Percentiles rank a stretch among this genome's conserved stretches.
Evolutionary conservation across 2,797 vertebrate genomes (phyloP).

Genomic region (Semaprochilodus insignis): DNA sequence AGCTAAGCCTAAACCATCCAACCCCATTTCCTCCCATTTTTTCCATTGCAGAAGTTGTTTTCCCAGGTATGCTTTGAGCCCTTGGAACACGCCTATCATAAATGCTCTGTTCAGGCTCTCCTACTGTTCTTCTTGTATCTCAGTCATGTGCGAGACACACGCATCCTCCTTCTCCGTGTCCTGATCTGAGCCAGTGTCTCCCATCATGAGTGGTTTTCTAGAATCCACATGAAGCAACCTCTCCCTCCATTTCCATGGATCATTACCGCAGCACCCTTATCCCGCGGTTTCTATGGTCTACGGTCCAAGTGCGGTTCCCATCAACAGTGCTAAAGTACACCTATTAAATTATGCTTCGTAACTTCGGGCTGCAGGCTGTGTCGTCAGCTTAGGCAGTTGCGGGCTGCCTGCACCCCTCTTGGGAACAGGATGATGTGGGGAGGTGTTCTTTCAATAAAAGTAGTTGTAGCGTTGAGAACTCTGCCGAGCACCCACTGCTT

Average conservation of each 20-base stretch:
- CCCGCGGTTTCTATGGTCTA: background rate
- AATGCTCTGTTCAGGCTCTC: background rate
- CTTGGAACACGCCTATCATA: background rate
- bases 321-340: background rate
- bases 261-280: background rate
- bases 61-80: constrained; percentile 4
- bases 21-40: background rate
- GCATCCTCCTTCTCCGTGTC: background rate
- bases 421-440: background rate
- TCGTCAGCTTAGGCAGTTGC: background rate
- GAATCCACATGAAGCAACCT: background rate
- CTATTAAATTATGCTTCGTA: constrained; percentile 16
- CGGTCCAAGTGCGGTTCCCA: background rate
- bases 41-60: background rate
- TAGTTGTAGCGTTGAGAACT: background rate
- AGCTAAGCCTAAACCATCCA: background rate
- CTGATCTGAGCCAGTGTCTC: background rate
- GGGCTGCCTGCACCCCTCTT: background rate
- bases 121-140: background rate
- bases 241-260: background rate
- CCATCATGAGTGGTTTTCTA: background rate
- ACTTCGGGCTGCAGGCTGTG: background rate
- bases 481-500: constrained; percentile 2
- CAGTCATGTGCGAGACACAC: constrained; percentile 24
- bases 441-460: constrained; percentile 6